These are phyloP conservation scores for Phalloptychus januarius DNA, from an alignment of 2,797 vertebrate genomes.

Conservation along the genomic window DNA sequence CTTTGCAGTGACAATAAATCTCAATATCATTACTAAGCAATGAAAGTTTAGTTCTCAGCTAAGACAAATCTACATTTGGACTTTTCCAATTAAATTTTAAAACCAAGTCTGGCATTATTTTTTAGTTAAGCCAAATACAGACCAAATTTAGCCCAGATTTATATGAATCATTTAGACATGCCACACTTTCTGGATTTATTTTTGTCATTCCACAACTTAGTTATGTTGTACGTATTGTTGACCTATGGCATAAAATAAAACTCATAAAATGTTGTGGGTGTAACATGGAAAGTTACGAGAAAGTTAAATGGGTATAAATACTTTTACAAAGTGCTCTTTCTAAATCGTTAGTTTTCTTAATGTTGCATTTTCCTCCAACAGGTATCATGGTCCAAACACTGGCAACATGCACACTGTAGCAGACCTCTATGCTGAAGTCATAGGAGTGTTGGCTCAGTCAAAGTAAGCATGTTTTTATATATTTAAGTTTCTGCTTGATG, in stretches of 20 bases:
- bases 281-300: neutral
- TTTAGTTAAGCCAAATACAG: neutral
- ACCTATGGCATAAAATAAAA: neutral
- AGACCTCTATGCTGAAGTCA: conserved; percentile 97
- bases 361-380: conserved; percentile 51
- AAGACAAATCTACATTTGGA: neutral
- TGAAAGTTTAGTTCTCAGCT: neutral
- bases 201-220: neutral
- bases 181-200: neutral
- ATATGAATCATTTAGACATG: neutral
- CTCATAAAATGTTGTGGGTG: neutral
- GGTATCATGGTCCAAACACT: conserved; percentile 98
- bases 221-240: neutral
- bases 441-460: conserved; percentile 95
- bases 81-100: neutral
- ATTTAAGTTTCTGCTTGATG: conserved; percentile 9
- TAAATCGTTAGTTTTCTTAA: neutral
- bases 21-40: too few species aligned
- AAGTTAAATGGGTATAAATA: neutral
- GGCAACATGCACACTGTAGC: conserved; percentile 99
- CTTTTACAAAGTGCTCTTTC: neutral
- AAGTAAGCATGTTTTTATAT: conserved; percentile 83
- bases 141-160: neutral
- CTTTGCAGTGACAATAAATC: too few species aligned
- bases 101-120: neutral